A percentile compares a stretch with the other conserved stretches of the same genome.
Conservation (phyloP, 2,113 vertebrate genomes). For the Ifrita kowaldi region DNA sequence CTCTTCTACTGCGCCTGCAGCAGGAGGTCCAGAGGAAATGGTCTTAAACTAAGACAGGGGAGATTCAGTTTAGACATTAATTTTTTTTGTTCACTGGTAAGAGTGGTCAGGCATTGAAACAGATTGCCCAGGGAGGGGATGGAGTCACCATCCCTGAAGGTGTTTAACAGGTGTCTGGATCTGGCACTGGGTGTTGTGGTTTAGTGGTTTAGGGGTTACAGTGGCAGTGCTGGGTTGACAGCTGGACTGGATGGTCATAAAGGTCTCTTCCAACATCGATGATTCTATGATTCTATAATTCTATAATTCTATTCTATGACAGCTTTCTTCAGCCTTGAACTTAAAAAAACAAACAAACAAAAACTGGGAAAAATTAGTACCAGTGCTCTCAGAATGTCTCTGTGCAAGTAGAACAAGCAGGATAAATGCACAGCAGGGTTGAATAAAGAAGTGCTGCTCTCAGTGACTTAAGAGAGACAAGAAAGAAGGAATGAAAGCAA, state of each 20-base stretch:
- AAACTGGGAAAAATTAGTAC: background rate
- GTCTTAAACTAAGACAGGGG: background rate
- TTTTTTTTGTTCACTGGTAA: background rate
- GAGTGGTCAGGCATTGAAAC: background rate
- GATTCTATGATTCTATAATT: background rate
- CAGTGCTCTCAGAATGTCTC: background rate
- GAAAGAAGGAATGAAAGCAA: background rate
- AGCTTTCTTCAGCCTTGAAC: background rate
- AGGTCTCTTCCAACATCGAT: background rate
- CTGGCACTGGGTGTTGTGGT: background rate
- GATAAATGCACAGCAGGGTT: background rate
- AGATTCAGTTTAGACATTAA: background rate
- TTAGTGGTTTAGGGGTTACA: background rate
- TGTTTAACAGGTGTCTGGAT: background rate
- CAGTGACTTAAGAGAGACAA: background rate
- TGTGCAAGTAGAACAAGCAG: background rate
- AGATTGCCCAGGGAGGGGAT: background rate
- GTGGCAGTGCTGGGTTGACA: background rate
- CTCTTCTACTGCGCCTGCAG: background rate
- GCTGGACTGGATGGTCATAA: background rate
- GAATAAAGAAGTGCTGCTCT: background rate
- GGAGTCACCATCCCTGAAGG: background rate
- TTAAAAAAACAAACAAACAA: background rate
- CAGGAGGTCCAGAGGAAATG: background rate
- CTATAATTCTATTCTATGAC: background rate